Evolutionary conservation across 1,140 invertebrate species (phyloP).

Genomic region (Episyrphus balteatus): DNA sequence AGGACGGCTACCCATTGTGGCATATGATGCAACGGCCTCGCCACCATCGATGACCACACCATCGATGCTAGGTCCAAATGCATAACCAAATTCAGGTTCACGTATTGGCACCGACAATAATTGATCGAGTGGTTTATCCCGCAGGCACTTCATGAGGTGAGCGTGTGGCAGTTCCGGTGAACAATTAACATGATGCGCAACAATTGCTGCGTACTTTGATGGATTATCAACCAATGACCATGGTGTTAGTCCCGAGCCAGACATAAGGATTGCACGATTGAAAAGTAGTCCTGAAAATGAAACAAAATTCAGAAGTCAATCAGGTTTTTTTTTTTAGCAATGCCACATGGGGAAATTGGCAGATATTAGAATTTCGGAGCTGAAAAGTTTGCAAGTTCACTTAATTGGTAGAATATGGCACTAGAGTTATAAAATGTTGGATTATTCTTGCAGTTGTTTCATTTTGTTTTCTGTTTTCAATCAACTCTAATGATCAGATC

Average conservation of each 20-base stretch:
- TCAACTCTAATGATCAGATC: too few relatives aligned
- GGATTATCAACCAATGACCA: constrained; percentile 87
- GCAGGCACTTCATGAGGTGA: constrained; percentile 71
- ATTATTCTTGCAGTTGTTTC: too few relatives aligned
- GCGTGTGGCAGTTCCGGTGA: constrained; percentile 59
- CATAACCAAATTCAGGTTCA: constrained; percentile 70
- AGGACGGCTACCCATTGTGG: constrained; percentile 25
- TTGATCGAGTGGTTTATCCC: constrained; percentile 62
- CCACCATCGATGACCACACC: constrained; percentile 57
- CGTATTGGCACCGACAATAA: constrained; percentile 63
- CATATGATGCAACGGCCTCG: constrained; percentile 27
- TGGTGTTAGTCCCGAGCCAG: constrained; percentile 84
- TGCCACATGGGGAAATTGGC: too few relatives aligned
- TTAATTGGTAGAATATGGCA: too few relatives aligned
- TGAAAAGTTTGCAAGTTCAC: too few relatives aligned
- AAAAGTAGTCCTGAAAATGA: constrained; percentile 67
- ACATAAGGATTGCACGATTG: constrained; percentile 88
- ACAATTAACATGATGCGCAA: constrained; percentile 79
- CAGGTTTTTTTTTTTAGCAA: too few relatives aligned
- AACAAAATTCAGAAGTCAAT: too few relatives aligned
- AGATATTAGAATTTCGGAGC: too few relatives aligned
- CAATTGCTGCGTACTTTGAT: constrained; percentile 70
- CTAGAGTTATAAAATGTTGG: too few relatives aligned
- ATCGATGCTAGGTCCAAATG: constrained; percentile 84
- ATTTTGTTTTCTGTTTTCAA: too few relatives aligned